Conservation (phyloP, 2,113 vertebrate genomes). For the Pomatorhinus ruficollis region DNA sequence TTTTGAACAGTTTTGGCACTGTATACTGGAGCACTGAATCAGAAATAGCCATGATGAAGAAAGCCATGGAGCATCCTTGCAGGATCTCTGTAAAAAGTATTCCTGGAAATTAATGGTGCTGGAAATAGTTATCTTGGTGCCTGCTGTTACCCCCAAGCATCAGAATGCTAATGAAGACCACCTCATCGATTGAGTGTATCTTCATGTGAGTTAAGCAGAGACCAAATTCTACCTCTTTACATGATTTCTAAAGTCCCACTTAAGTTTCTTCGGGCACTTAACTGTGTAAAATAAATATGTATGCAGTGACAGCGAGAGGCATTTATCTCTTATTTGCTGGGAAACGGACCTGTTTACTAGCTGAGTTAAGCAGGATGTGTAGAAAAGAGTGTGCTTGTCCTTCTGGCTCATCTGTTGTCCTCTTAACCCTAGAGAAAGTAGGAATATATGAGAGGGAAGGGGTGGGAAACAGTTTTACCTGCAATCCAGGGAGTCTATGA, state of each 20-base stretch:
- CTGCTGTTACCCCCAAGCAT: background rate
- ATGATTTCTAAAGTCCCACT: background rate
- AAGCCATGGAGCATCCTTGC: background rate
- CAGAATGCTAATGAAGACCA: background rate
- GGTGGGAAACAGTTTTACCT: background rate
- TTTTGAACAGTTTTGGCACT: background rate
- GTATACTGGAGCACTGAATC: background rate
- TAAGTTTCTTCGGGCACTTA: background rate
- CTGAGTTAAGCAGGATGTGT: background rate
- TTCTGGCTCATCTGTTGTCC: background rate
- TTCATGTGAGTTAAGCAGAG: background rate
- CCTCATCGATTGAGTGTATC: background rate
- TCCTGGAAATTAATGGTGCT: background rate
- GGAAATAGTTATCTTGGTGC: background rate
- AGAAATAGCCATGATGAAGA: background rate
- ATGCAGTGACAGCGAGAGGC: background rate
- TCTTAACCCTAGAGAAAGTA: background rate
- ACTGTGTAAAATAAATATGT: background rate
- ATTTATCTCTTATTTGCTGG: background rate
- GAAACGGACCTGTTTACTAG: background rate
- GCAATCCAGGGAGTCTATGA: background rate
- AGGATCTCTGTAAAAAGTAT: constrained; percentile 7
- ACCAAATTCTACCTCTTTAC: background rate
- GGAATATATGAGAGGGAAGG: background rate
- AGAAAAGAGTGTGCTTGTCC: background rate